Base-by-base conservation (phyloP, 1,140 invertebrate species). In the Nylanderia fulva region DNA sequence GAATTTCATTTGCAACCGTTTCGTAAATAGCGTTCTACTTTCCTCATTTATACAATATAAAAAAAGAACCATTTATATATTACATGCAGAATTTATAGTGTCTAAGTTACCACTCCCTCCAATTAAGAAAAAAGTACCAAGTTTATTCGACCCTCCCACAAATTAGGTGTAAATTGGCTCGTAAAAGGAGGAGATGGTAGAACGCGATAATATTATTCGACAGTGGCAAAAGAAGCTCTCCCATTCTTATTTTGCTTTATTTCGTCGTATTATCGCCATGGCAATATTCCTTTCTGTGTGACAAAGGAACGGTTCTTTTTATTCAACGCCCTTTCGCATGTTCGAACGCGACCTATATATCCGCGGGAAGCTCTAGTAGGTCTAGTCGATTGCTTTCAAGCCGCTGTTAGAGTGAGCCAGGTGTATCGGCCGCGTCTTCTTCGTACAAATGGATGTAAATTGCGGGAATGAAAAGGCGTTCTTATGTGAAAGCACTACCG, bases 401-500 rank as follows among this genome's bases (percentile, higher is more conserved):
- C 64, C 75, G 48, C 71, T 56, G 87, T 84, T 88, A 66, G 66
- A 75, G 52, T 75, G 79, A 76, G 52, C 48, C 84, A 88, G 84
- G 87, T 89, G 87, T 88, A 88, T 77, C 87, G 77, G 85, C 58
- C 56, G 64, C 76, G 36, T 66, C 79, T 83, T 83, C 84, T 76
- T 84, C 52, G 63, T 88, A 77, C 87, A 89, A 89, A 89, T 89
- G 88, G 88, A 89, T 89, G 88, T 89, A 89, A 89, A 89, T 89
- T 89, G 87, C 88, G 77, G 58, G 88, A 89, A 89, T 89, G 88
- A 89, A 89, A 89, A 89, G 88, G 84, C 72, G 87, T 84, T 89
- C 77, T 58, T 80, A 84, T 72, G 77, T 89, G 84, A 88, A 82
- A 88, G 68, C 87, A 66, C 61, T 88, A 69, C 33, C 82, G 74